These are phyloP conservation scores for Tilapia sparmanii DNA, from an alignment of 2,113 vertebrate species.

Conservation along the genomic window DNA sequence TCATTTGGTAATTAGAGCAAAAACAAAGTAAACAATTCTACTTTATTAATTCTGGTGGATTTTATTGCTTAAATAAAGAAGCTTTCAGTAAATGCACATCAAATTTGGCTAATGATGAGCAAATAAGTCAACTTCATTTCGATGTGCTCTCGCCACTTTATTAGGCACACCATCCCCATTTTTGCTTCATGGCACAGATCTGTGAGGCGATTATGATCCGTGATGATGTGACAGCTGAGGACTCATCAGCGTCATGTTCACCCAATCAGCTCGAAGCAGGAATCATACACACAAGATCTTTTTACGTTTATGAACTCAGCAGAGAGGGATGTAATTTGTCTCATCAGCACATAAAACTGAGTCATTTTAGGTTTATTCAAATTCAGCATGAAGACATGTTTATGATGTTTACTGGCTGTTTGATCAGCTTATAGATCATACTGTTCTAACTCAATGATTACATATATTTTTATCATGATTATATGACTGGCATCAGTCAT, in stretches of 20 bases:
- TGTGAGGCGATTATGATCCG: not conserved
- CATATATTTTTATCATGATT: not conserved
- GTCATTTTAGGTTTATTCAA: not conserved
- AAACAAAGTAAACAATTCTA: not conserved
- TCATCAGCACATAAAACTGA: not conserved
- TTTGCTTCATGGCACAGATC: not conserved
- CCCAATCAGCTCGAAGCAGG: not conserved
- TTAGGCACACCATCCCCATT: not conserved
- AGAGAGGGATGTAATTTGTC: not conserved
- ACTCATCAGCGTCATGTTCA: rapidly evolving
- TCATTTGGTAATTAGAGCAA: not conserved
- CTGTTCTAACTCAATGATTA: not conserved
- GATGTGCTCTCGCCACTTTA: not conserved
- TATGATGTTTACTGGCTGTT: not conserved
- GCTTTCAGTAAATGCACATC: not conserved
- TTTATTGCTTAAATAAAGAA: not conserved
- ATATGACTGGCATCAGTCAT: not conserved
- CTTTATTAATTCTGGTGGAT: not conserved
- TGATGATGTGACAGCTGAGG: not conserved
- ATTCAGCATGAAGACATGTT: not conserved
- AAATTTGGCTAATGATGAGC: not conserved
- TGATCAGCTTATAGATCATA: not conserved
- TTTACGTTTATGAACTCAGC: not conserved
- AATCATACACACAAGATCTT: not conserved
- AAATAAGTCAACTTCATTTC: not conserved